Conservation (phyloP, 2,113 vertebrate genomes). For the Menura novaehollandiae region DNA sequence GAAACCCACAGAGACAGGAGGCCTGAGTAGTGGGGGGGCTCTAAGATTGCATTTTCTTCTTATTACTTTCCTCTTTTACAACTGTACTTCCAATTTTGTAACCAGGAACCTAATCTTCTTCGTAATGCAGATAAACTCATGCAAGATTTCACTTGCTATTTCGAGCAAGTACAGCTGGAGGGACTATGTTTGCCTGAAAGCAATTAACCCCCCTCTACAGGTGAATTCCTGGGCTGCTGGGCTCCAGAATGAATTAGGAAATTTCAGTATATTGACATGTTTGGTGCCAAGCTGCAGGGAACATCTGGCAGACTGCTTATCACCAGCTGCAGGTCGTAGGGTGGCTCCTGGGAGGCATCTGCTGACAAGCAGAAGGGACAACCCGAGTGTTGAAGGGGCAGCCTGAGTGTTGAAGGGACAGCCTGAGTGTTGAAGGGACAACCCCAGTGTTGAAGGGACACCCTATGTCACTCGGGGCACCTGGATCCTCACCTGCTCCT, state of each 20-base stretch:
- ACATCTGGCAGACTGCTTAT: neutral
- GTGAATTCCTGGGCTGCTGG: neutral
- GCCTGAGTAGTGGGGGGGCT: neutral
- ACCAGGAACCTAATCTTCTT: neutral
- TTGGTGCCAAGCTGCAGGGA: neutral
- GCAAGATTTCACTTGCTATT: neutral
- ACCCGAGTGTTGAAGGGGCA: neutral
- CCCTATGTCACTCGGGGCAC: neutral
- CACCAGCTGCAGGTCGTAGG: neutral
- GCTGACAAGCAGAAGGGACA: neutral
- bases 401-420: too few relatives aligned
- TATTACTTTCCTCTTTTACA: neutral
- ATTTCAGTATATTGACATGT: neutral
- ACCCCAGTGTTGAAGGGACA: too few relatives aligned
- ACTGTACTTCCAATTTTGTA: neutral
- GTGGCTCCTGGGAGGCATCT: neutral
- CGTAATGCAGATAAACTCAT: neutral
- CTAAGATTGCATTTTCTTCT: neutral
- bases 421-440: too few relatives aligned
- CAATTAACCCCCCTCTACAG: neutral
- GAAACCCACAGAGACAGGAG: neutral
- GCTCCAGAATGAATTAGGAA: neutral
- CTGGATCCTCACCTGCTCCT: neutral
- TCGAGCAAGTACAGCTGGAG: neutral
- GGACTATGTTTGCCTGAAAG: neutral